Percentiles rank a stretch among this genome's conserved stretches.
phyloP scores from a whole-genome alignment of 2,888 invertebrate species.

The Parascotia fuliginaria region DNA sequence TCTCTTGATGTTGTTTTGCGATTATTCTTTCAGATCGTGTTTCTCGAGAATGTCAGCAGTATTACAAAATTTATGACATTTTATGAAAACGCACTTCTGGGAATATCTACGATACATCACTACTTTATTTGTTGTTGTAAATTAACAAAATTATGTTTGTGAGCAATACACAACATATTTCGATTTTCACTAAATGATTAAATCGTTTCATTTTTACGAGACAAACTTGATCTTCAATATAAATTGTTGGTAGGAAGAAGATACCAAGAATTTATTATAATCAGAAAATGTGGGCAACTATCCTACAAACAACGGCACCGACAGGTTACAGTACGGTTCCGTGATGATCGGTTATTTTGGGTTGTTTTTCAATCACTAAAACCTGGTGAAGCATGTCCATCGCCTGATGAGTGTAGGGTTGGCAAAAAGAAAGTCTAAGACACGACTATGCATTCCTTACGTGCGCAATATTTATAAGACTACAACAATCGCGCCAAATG shows the following conservation, averaged over 20 bases:
- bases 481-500: too few relatives aligned
- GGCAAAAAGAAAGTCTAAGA: constrained; percentile 10
- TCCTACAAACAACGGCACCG: constrained; percentile 44
- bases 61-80: constrained; percentile 3
- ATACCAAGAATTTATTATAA: background rate
- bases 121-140: too few relatives aligned
- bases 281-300: constrained; percentile 18
- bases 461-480: too few relatives aligned
- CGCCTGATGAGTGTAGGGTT: constrained; percentile 52
- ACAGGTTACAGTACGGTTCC: constrained; percentile 55
- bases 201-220: background rate
- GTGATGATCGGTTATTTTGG: constrained; percentile 64
- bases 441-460: background rate
- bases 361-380: constrained; percentile 69
- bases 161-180: background rate
- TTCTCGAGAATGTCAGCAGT: constrained; percentile 11
- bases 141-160: too few relatives aligned
- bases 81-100: too few relatives aligned
- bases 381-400: constrained; percentile 66
- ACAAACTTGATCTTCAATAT: background rate
- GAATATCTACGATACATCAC: too few relatives aligned
- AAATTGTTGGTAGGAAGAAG: background rate
- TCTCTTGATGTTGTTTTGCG: constrained; percentile 23
- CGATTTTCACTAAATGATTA: background rate
- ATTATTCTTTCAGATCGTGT: constrained; percentile 12